A percentile compares a stretch with the other conserved stretches of the same genome.
Conservation (phyloP, 1,140 invertebrate genomes). For the Drosophila albomicans region DNA sequence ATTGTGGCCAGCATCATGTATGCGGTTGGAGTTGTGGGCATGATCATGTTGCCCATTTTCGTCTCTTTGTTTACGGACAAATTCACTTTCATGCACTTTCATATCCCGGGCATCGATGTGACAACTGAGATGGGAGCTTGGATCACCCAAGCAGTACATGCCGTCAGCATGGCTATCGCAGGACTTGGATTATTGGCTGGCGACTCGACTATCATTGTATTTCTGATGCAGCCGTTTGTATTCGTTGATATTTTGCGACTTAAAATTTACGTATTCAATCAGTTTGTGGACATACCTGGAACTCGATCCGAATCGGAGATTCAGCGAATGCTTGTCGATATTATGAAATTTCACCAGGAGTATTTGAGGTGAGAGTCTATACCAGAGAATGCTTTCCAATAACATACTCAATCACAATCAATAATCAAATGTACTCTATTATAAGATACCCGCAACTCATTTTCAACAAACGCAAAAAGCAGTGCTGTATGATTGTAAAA, state of each 20-base stretch:
- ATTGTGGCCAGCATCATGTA: constrained; percentile 30
- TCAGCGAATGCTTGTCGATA: constrained; percentile 30
- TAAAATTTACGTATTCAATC: constrained; percentile 46
- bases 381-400: too few relatives aligned
- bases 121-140: constrained; percentile 26
- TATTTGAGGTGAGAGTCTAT: constrained; percentile 38
- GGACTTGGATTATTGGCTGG: constrained; percentile 53
- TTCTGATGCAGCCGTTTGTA: constrained; percentile 37
- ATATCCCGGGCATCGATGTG: constrained; percentile 52
- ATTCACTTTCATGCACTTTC: constrained; percentile 49
- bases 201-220: constrained; percentile 45
- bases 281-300: background rate
- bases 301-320: background rate
- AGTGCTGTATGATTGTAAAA: too few relatives aligned
- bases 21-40: constrained; percentile 8
- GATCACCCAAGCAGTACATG: constrained; percentile 36
- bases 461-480: too few relatives aligned
- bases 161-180: constrained; percentile 11
- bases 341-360: constrained; percentile 56
- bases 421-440: too few relatives aligned
- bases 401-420: too few relatives aligned
- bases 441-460: too few relatives aligned
- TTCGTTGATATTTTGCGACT: constrained; percentile 49
- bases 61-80: background rate
- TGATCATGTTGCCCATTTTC: constrained; percentile 9